These are phyloP conservation scores for Chironomus tepperi DNA, from an alignment of 1,140 invertebrate species.

Conservation along the genomic window DNA sequence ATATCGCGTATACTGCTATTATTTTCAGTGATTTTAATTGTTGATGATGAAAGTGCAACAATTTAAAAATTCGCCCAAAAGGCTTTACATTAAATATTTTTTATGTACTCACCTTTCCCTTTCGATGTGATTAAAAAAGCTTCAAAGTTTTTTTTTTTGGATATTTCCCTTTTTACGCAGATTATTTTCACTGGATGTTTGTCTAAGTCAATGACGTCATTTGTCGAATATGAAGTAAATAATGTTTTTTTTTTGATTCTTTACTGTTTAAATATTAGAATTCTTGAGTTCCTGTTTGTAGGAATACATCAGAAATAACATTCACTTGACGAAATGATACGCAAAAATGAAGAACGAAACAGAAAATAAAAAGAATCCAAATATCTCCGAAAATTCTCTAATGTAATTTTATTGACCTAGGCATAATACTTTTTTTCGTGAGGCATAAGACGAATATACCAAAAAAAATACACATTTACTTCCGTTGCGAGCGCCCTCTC, in stretches of 20 bases:
- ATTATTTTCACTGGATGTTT: neutral
- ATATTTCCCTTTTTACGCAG: neutral
- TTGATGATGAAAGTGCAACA: neutral
- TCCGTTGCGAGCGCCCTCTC: conserved; percentile 2
- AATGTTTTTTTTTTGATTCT: neutral
- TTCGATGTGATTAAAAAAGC: neutral
- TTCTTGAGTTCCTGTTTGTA: neutral
- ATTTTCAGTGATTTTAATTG: neutral
- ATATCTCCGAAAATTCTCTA: conserved; percentile 12
- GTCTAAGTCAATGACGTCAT: too few relatives aligned
- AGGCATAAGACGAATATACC: conserved; percentile 13
- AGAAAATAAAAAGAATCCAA: neutral
- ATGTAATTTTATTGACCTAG: conserved; percentile 23
- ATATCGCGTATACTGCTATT: neutral
- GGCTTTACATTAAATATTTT: neutral
- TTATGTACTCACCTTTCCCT: conserved; percentile 4
- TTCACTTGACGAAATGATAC: neutral
- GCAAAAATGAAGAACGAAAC: neutral
- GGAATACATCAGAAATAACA: neutral
- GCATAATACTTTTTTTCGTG: conserved; percentile 22
- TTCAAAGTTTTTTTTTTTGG: neutral
- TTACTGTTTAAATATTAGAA: neutral
- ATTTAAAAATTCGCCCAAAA: neutral
- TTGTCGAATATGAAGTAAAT: too few relatives aligned
- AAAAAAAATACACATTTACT: conserved; percentile 18